Conservation (phyloP, 2,888 invertebrate genomes). For the Doris montereyensis region DNA sequence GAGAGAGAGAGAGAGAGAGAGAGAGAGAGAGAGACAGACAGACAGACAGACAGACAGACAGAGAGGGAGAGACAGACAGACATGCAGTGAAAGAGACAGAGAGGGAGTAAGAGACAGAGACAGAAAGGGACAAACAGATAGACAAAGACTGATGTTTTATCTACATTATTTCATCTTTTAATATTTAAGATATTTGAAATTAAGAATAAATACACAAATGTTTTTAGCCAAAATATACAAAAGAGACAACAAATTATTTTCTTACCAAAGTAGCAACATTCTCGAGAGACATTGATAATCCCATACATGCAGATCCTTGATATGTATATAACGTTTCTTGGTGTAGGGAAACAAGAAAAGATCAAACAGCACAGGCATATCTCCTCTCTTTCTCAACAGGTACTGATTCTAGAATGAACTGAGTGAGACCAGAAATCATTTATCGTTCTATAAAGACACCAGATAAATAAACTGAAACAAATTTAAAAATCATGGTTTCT, state of each 20-base stretch:
- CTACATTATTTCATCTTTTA: not conserved
- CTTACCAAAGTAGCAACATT: constrained; percentile 68
- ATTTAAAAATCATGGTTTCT: not conserved
- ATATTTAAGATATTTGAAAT: no score
- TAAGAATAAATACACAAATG: not conserved
- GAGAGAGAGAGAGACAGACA: no score
- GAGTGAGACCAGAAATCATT: constrained; percentile 30
- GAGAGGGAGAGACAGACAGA: no score
- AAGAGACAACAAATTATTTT: no score
- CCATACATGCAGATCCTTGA: constrained; percentile 69
- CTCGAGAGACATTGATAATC: constrained; percentile 66
- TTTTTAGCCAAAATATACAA: not conserved
- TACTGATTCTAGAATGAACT: constrained; percentile 65
- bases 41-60: no score
- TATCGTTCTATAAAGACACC: not conserved
- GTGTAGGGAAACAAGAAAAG: constrained; percentile 65
- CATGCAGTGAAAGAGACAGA: no score
- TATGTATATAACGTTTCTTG: constrained; percentile 62
- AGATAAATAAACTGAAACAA: not conserved
- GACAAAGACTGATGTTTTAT: not conserved
- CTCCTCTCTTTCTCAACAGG: constrained; percentile 58
- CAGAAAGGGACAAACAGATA: not conserved
- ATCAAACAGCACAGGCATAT: constrained; percentile 63
- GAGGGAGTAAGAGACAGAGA: no score
- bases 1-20: no score